Percentiles rank a stretch among this genome's conserved stretches.
phyloP scores from a whole-genome alignment of 2,797 vertebrate genomes.

The Enteromius paludinosus region DNA sequence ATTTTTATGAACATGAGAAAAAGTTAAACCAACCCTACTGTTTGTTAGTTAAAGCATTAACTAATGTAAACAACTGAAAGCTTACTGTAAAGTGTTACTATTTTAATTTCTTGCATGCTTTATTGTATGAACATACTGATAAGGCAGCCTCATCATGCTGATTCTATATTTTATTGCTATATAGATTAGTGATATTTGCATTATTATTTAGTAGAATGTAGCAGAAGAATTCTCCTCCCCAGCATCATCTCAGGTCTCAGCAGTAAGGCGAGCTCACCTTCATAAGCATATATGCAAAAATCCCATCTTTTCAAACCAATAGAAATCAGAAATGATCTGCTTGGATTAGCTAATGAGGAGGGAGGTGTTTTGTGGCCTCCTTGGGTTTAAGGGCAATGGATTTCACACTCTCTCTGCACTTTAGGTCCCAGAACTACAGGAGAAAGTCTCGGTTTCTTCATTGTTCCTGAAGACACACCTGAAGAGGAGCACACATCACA shows the following conservation, averaged over 20 bases:
- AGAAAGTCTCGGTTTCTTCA: slow-evolving; percentile 10
- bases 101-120: neutral
- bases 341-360: slow-evolving; percentile 77
- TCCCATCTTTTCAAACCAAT: slow-evolving; percentile 45
- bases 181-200: neutral
- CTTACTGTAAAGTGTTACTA: no score
- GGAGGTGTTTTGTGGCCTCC: slow-evolving; percentile 73
- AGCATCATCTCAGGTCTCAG: slow-evolving; percentile 10
- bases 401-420: slow-evolving; percentile 69
- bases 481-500: slow-evolving; percentile 9
- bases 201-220: neutral
- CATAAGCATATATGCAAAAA: slow-evolving; percentile 11
- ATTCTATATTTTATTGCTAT: neutral
- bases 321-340: slow-evolving; percentile 69
- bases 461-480: slow-evolving; percentile 20
- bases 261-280: neutral
- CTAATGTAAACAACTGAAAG: no score
- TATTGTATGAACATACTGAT: neutral
- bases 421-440: slow-evolving; percentile 65
- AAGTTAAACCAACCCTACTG: no score
- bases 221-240: neutral
- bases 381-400: slow-evolving; percentile 72
- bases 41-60: no score
- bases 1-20: no score
- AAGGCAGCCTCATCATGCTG: neutral